These are phyloP conservation scores for Hecatera dysodea DNA, from an alignment of 2,888 invertebrate genomes.

Conservation along the genomic window DNA sequence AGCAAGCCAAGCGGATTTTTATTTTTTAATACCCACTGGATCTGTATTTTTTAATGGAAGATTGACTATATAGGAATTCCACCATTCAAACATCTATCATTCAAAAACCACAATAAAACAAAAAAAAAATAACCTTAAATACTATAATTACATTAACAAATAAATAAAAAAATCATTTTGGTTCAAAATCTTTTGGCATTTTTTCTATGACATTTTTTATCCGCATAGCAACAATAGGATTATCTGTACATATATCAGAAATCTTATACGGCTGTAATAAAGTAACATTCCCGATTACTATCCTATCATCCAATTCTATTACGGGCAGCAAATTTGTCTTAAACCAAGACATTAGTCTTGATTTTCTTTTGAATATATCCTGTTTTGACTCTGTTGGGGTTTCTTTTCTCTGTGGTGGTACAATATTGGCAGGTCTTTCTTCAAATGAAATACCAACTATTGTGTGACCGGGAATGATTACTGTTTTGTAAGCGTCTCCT, in stretches of 20 bases:
- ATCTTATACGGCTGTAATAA: slow-evolving; percentile 81
- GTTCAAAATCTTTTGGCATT: slow-evolving; percentile 79
- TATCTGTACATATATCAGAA: slow-evolving; percentile 81
- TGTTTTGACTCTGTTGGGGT: slow-evolving; percentile 47
- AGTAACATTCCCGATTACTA: slow-evolving; percentile 79
- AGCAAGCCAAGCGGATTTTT: too few relatives aligned
- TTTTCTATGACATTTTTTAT: slow-evolving; percentile 79
- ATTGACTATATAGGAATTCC: too few relatives aligned
- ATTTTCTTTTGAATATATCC: slow-evolving; percentile 72
- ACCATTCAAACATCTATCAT: too few relatives aligned
- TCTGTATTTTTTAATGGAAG: too few relatives aligned
- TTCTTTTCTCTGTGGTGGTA: slow-evolving; percentile 67
- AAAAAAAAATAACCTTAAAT: neutral
- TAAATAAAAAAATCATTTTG: slow-evolving; percentile 26
- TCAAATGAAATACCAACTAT: slow-evolving; percentile 73
- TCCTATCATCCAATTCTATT: slow-evolving; percentile 76
- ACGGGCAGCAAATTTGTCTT: slow-evolving; percentile 80
- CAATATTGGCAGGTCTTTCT: slow-evolving; percentile 54
- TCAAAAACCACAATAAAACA: too few relatives aligned
- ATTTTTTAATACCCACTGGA: too few relatives aligned
- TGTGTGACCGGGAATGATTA: slow-evolving; percentile 82
- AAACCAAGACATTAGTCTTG: slow-evolving; percentile 80
- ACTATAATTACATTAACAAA: neutral
- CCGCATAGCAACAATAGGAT: slow-evolving; percentile 80
- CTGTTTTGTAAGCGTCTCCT: slow-evolving; percentile 72